These are phyloP conservation scores for Coremacera marginata DNA, from an alignment of 2,888 invertebrate genomes.

Conservation along the genomic window DNA sequence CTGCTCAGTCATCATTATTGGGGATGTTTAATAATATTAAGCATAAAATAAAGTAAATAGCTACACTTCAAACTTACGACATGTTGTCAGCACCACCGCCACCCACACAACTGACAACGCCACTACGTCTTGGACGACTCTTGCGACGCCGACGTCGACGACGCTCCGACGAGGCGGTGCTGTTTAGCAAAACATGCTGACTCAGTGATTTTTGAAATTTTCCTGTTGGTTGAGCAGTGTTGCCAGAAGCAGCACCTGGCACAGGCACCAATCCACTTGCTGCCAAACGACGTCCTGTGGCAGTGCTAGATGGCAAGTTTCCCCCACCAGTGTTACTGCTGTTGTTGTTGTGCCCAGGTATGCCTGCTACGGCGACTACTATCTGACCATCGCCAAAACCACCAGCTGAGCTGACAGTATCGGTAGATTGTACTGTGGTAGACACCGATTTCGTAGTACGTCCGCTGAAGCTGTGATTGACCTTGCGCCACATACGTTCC, in stretches of 20 bases:
- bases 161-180: conserved; percentile 67
- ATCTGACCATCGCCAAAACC: conserved; percentile 67
- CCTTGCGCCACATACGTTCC: conserved; percentile 70
- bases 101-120: conserved; percentile 62
- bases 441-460: conserved; percentile 55
- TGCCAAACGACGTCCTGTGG: conserved; percentile 66
- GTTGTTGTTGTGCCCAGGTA: conserved; percentile 41
- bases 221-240: conserved; percentile 32
- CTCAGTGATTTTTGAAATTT: conserved; percentile 64
- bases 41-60: neutral
- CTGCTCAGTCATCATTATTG: too few relatives aligned
- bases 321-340: conserved; percentile 20
- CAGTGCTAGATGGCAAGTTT: conserved; percentile 60
- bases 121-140: conserved; percentile 65
- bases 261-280: conserved; percentile 55
- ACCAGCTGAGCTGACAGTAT: conserved; percentile 66
- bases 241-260: neutral
- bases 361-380: conserved; percentile 63
- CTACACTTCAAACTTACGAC: conserved; percentile 58
- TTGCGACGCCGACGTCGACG: conserved; percentile 65
- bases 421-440: conserved; percentile 61
- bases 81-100: conserved; percentile 62
- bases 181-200: conserved; percentile 66
- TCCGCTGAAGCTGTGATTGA: conserved; percentile 67
- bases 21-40: too few relatives aligned